Conservation (phyloP, 1,140 invertebrate genomes). For the Drosophila auraria region DNA sequence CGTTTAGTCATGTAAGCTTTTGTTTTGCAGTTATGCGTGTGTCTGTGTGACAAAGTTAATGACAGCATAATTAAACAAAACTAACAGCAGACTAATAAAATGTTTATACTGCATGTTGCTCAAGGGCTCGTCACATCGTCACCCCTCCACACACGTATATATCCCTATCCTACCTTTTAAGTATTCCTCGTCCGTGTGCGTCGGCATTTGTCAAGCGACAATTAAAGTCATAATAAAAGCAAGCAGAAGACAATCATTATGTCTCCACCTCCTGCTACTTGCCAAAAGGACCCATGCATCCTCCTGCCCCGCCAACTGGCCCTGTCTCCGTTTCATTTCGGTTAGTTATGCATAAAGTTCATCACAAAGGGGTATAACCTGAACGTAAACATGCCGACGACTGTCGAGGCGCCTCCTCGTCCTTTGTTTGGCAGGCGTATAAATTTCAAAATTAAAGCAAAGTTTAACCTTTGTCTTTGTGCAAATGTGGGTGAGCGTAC, state of each 20-base stretch:
- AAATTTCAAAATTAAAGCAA: slow-evolving; percentile 67
- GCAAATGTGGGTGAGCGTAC: slow-evolving; percentile 6
- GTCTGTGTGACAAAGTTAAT: slow-evolving; percentile 75
- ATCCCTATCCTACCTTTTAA: not conserved
- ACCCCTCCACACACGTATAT: not conserved
- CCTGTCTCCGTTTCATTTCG: slow-evolving; percentile 11
- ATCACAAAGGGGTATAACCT: slow-evolving; percentile 58
- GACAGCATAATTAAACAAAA: slow-evolving; percentile 83
- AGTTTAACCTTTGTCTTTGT: slow-evolving; percentile 51
- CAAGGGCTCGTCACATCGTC: slow-evolving; percentile 37
- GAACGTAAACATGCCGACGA: slow-evolving; percentile 40
- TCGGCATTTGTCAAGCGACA: slow-evolving; percentile 62
- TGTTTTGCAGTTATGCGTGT: slow-evolving; percentile 46
- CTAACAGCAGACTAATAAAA: slow-evolving; percentile 82
- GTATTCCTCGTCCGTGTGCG: slow-evolving; percentile 7
- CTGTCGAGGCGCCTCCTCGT: slow-evolving; percentile 16
- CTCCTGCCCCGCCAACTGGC: not conserved
- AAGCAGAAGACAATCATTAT: slow-evolving; percentile 58
- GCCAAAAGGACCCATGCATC: not conserved
- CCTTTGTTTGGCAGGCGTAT: slow-evolving; percentile 39
- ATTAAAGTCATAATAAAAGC: slow-evolving; percentile 74
- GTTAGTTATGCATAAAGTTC: slow-evolving; percentile 67
- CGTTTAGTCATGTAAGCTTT: slow-evolving; percentile 80
- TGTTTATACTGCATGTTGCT: slow-evolving; percentile 64
- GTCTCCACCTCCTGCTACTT: not conserved